A percentile compares a stretch with the other conserved stretches of the same genome.
These are phyloP conservation scores for Drosophila nr. fundita DNA, from an alignment of 2,888 invertebrate genomes.

Conservation along the genomic window DNA sequence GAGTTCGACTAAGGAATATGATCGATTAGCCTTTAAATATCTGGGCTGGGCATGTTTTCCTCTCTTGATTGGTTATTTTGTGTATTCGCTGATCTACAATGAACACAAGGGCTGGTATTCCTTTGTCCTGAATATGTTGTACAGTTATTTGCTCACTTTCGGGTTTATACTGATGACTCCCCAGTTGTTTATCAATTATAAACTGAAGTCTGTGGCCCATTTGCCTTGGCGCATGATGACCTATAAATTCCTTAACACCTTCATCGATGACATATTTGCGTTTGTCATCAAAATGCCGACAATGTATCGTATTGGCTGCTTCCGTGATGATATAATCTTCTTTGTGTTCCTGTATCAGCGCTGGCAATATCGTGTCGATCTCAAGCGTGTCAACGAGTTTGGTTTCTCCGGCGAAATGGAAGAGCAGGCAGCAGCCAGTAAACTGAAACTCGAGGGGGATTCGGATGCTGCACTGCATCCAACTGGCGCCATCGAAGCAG, in stretches of 20 bases:
- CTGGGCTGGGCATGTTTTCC: constrained; percentile 98
- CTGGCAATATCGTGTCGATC: constrained; percentile 99
- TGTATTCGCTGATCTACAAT: constrained; percentile 97
- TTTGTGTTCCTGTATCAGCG: constrained; percentile 99
- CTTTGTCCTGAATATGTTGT: constrained; percentile 97
- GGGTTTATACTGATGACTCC: constrained; percentile 99
- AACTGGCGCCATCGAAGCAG: constrained; percentile 55
- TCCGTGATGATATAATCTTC: constrained; percentile 99
- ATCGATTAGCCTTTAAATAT: constrained; percentile 97
- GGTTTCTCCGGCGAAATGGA: constrained; percentile 97
- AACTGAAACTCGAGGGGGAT: constrained; percentile 42
- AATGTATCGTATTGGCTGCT: constrained; percentile 98
- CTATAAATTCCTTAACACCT: constrained; percentile 99
- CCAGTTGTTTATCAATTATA: constrained; percentile 99
- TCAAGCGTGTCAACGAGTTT: constrained; percentile 97
- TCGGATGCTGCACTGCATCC: constrained; percentile 19
- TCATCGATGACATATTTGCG: constrained; percentile 99
- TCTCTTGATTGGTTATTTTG: constrained; percentile 95
- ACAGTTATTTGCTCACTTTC: constrained; percentile 98
- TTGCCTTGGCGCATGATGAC: constrained; percentile 99
- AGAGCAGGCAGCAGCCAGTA: constrained; percentile 67
- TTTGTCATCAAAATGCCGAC: constrained; percentile 99
- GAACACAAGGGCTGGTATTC: constrained; percentile 99
- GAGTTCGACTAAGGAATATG: constrained; percentile 97
- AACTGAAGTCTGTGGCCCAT: constrained; percentile 99